A percentile compares a stretch with the other conserved stretches of the same genome.
These are phyloP conservation scores for Stegostoma tigrinum DNA, from an alignment of 2,113 vertebrate genomes.

Conservation along the genomic window DNA sequence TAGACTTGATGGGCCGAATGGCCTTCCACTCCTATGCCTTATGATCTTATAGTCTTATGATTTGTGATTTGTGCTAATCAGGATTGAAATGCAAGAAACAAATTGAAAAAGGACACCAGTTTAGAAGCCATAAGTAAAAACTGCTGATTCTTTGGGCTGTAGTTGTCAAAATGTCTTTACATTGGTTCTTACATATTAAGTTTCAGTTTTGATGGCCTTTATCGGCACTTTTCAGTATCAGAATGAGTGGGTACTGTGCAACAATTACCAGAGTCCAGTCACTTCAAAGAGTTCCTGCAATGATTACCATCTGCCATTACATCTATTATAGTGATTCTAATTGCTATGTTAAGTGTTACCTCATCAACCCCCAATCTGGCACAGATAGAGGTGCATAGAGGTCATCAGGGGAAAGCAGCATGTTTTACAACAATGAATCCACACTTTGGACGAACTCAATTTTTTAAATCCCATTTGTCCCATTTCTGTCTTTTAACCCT, in stretches of 20 bases:
- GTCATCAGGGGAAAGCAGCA: neutral
- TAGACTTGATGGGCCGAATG: too few species aligned
- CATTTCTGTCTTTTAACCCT: neutral
- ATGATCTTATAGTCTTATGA: too few species aligned
- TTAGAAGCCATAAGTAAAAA: too few species aligned
- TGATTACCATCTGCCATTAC: neutral
- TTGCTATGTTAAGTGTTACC: neutral
- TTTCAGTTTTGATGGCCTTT: neutral
- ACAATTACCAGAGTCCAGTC: neutral
- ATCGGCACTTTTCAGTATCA: neutral
- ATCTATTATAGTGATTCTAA: neutral
- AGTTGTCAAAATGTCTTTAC: too few species aligned
- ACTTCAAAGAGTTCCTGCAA: neutral
- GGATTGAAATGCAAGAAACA: too few species aligned
- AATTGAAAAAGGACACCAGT: too few species aligned
- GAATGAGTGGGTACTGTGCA: neutral
- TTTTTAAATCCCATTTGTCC: neutral
- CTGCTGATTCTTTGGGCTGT: too few species aligned
- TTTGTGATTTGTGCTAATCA: too few species aligned
- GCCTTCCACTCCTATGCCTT: too few species aligned
- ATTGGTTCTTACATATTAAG: neutral
- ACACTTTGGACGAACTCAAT: neutral
- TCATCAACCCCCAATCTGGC: neutral
- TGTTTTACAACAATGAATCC: neutral
- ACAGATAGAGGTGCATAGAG: neutral